Base-by-base conservation (phyloP, 2,113 vertebrate species). In the Rhynchopsitta pachyrhyncha region DNA sequence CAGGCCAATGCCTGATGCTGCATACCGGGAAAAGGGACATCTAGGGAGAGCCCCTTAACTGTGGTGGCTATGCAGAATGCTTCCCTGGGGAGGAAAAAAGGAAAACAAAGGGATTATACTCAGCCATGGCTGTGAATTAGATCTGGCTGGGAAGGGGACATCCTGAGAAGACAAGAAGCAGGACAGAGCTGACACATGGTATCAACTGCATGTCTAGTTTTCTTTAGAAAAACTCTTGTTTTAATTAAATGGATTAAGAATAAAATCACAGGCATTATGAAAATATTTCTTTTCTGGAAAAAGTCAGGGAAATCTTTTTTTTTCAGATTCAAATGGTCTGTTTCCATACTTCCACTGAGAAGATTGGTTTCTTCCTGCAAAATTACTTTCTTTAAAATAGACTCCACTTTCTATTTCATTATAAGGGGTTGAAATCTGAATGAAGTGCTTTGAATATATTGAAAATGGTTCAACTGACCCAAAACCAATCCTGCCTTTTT, bases 381-480 rank as follows among this genome's bases (percentile, higher is more conserved):
- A 95, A 97, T 91, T 91, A 91, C 91, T 92, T 92, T 93, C 28
- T 97, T 73, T 95, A 92, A 96, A 96, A 95, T 91, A 93, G 92
- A 68, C 81, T 91, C 83, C 75, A 92, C 81, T 76, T 95, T 92
- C 94, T 95, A 82, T 92, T 95, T 92, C 93, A 92, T 76, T 96
- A 82, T 62, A 89, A 89, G 47, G 73, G 62, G 86, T 44, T 97
- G 95, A 97, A 96, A 94, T 84, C 86, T 79, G 86, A 95, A 96
- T 91, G 94, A 96, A 97, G 94, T 96, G 96, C 91, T 92, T 93
- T 87, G 84, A 96, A 89, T 92, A 82, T 76, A 96, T 79, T 95
- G 87, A 92, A 92, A 95, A 93, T 73, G 70, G 73, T 96, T 96
- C 62, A 82, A 91, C 44, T 57, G 39, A 89, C 62, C 76, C 52